Conservation (phyloP, 2,113 vertebrate species). For the rabbit (Oryctolagus cuniculus) region DNA sequence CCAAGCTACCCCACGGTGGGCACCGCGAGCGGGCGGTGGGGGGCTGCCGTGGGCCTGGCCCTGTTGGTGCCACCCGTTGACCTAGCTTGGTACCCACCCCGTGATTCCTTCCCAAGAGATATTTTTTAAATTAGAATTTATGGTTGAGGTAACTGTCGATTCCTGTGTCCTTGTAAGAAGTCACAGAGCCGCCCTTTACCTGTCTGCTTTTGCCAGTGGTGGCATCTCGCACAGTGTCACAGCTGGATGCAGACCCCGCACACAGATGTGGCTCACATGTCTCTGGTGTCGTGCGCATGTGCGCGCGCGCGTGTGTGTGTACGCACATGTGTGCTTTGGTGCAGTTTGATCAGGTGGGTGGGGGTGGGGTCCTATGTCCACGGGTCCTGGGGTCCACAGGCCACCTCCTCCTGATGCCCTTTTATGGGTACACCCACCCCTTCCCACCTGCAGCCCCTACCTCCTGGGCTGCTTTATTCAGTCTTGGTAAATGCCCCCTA, state of each 20-base stretch:
- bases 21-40: no score
- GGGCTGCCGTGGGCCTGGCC: accelerated
- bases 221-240: neutral
- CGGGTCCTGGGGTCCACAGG: neutral
- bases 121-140: constrained; percentile 11
- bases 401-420: neutral
- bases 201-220: neutral
- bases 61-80: neutral
- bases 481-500: neutral
- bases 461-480: neutral
- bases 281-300: no score
- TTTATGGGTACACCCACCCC: neutral
- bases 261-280: neutral
- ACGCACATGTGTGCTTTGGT: no score
- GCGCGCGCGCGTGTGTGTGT: accelerated
- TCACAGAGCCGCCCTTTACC: neutral
- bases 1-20: no score
- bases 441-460: neutral
- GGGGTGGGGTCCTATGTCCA: neutral
- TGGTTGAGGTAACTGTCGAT: neutral
- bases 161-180: neutral
- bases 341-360: neutral
- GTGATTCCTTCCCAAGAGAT: neutral
- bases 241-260: accelerated
- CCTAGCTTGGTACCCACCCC: neutral